Percentiles rank a stretch among this genome's conserved stretches.
Evolutionary conservation across 2,797 vertebrate species (phyloP).

Genomic region (Leptoclinus maculatus): DNA sequence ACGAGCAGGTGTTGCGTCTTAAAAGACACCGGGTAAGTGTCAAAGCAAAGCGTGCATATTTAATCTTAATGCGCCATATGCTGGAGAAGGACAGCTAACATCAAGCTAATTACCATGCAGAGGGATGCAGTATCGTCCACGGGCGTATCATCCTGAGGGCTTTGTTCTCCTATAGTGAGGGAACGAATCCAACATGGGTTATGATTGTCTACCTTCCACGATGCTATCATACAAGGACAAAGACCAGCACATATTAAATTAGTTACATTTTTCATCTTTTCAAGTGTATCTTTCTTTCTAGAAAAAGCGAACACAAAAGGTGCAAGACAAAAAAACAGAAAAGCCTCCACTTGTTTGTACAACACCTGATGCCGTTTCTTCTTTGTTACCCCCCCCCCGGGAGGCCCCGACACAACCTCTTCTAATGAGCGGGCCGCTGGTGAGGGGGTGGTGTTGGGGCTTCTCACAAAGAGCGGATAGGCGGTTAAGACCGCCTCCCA

Average conservation of each 20-base stretch:
- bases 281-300: background rate
- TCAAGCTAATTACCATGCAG: slow-evolving; percentile 68
- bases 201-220: background rate
- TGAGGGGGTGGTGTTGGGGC: slow-evolving; percentile 35
- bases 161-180: slow-evolving; percentile 36
- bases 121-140: slow-evolving; percentile 63
- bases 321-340: slow-evolving; percentile 30
- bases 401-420: slow-evolving; percentile 77
- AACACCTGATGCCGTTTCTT: slow-evolving; percentile 80
- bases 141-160: slow-evolving; percentile 48
- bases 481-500: slow-evolving; percentile 59
- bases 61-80: slow-evolving; percentile 74
- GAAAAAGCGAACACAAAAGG: background rate
- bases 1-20: slow-evolving; percentile 59
- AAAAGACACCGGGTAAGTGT: slow-evolving; percentile 53
- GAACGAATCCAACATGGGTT: slow-evolving; percentile 23
- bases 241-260: background rate
- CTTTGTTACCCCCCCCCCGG: slow-evolving; percentile 79
- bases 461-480: slow-evolving; percentile 47
- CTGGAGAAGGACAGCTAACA: slow-evolving; percentile 57
- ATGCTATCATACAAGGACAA: slow-evolving; percentile 21
- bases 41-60: slow-evolving; percentile 64
- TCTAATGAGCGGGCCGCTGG: slow-evolving; percentile 67
- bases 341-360: slow-evolving; percentile 41
- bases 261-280: background rate